Evolutionary conservation across 2,797 vertebrate species (phyloP), one percentile per base, ranked within the genome.

Genomic region (Sciurus vulgaris): DNA sequence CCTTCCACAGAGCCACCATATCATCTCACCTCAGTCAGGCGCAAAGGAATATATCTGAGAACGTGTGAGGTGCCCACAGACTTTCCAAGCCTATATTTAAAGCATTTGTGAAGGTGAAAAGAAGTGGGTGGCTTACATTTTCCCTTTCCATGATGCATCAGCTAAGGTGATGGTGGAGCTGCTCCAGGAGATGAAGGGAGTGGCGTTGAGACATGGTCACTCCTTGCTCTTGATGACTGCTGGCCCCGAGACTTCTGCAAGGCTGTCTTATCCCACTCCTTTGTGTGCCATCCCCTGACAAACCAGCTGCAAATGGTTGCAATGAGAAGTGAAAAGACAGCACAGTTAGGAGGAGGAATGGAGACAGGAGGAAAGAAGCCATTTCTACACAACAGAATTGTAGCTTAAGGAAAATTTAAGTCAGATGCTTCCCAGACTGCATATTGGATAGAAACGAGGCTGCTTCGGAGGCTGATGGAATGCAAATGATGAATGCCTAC

Each of bases 51-150:
- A 1, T 44, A 93, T 38, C 70, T 91, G 88, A 96, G 89, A 97
- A 94, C 0, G 17, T 95, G 94, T 41, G 54, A 93, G 88, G n/a
- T 78, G 14, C 28, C 30, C 5, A 0, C 63, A 41, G 30, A 54
- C 38, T 92, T 93, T 90, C 79, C 96, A 90, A 78, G 61, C 41
- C 88, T 4, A 7, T 72, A 47, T 49, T 86, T 79, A 67, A 73
- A 89, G 83, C n/a, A 15, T 76, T 61, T 54, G 6, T 56, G 44
- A 65, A 54, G 15, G 35, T 30, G 30, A 26, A 73, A 56, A 86
- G 15, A 72, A 12, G 33, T 1, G 6, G 6, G 20, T 56, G 65
- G 41, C 38, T 82, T 70, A 49, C 11, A 24, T 59, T 51, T 94
- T 81, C 72, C 54, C 4, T 67, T n/a, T 41, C 63, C 17, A 41